A percentile compares a stretch with the other conserved stretches of the same genome.
phyloP scores from a whole-genome alignment of 2,888 invertebrate species.

The Druceiella hillmani region DNA sequence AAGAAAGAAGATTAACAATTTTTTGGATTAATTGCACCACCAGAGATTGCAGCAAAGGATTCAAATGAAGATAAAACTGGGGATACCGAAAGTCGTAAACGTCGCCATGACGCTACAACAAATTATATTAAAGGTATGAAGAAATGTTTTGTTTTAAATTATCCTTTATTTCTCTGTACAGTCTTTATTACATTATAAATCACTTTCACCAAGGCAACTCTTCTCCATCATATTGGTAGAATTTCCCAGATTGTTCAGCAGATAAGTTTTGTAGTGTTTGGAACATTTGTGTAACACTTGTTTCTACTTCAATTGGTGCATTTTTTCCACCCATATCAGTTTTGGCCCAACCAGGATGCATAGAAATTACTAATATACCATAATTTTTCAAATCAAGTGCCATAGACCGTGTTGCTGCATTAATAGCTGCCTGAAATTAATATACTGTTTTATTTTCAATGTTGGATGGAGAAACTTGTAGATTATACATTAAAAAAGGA shows the following conservation, averaged over 20 bases:
- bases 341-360: constrained; percentile 92
- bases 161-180: too few species aligned
- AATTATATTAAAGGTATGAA: too few species aligned
- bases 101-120: too few species aligned
- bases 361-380: constrained; percentile 64
- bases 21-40: too few species aligned
- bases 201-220: constrained; percentile 65
- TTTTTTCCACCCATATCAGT: constrained; percentile 84
- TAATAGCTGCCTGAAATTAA: constrained; percentile 67
- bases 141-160: too few species aligned
- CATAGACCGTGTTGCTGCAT: constrained; percentile 82
- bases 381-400: constrained; percentile 72
- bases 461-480: too few species aligned
- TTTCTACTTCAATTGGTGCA: constrained; percentile 67
- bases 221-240: constrained; percentile 73
- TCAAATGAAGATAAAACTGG: too few species aligned
- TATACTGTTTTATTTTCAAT: constrained; percentile 8
- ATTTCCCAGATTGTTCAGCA: constrained; percentile 66
- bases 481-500: too few species aligned
- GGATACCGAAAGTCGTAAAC: too few species aligned
- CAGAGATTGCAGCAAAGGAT: too few species aligned
- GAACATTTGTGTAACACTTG: constrained; percentile 61
- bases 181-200: too few species aligned
- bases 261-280: constrained; percentile 57
- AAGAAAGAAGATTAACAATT: too few species aligned